Evolutionary conservation across 2,113 vertebrate genomes (phyloP).

Genomic region (Phalacrocorax pelagicus): DNA sequence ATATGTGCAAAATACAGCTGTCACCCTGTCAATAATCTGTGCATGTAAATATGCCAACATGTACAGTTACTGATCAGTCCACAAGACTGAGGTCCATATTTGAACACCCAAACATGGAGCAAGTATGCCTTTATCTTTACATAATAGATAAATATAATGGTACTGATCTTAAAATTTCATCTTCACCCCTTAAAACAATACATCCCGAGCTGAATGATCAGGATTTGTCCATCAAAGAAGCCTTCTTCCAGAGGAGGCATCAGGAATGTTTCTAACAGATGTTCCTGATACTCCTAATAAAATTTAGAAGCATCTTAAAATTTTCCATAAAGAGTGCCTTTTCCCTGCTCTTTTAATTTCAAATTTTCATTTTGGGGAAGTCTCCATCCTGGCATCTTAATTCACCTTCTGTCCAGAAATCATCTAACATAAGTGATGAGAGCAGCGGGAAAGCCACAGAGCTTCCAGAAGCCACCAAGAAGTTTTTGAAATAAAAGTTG

Average conservation of each 20-base stretch:
- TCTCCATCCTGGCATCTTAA: neutral
- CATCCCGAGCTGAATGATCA: neutral
- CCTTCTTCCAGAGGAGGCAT: neutral
- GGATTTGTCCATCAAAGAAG: neutral
- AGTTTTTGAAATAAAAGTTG: neutral
- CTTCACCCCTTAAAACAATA: neutral
- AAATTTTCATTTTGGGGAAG: neutral
- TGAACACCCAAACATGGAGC: neutral
- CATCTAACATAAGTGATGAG: neutral
- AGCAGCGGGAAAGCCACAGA: neutral
- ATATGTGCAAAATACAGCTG: neutral
- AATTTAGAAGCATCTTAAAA: neutral
- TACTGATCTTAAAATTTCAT: neutral
- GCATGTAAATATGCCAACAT: neutral
- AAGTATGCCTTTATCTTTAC: neutral
- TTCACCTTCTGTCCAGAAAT: neutral
- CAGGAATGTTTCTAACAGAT: neutral
- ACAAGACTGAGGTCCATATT: neutral
- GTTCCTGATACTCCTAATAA: neutral
- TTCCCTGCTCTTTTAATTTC: neutral
- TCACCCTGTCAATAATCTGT: neutral
- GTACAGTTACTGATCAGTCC: neutral
- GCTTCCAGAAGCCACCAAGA: neutral
- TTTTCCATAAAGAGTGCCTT: neutral
- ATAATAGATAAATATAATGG: neutral